Evolutionary conservation across 2,797 vertebrate species (phyloP), one percentile per base, ranked within the genome.

Genomic region (Hoplostethus atlanticus): DNA sequence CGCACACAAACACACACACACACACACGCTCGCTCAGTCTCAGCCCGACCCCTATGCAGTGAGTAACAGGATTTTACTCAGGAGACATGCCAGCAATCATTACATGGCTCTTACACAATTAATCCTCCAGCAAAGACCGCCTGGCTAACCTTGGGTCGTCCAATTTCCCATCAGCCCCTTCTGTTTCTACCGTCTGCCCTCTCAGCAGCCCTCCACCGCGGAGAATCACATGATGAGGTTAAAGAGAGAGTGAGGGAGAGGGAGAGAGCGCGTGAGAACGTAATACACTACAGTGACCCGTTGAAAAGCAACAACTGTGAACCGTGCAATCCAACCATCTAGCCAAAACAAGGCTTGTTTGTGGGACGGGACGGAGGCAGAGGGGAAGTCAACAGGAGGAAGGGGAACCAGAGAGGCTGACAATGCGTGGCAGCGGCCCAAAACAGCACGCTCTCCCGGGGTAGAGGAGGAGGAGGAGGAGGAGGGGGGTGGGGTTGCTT

Each of bases 51-150:
- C 86, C 81, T 80, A 80, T 63, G 79, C 84, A 76, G 85, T 56
- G 77, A 91, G 87, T 93, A 94, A 94, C 91, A 89, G 91, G 93
- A 93, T 94, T 94, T 90, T 57, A 85, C 85, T 85, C 76, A 79
- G 31, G 84, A 88, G 86, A 88, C 84, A 78, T 79, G 85, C 89
- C 93, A 94, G 87, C 86, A 86, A 93, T 94, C 93, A 93, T 93
- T 92, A 92, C 91, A 90, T 87, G 91, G 84, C 88, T 93, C 92
- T 94, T 92, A 92, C 87, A 91, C 92, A 94, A 94, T 94, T 92
- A 94, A 93, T 94, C 91, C 89, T 77, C 83, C 53, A 63, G 87
- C 83, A 85, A 91, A 90, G 86, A 91, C 89, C 58, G 74, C 79
- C 78, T 73, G 73, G 87, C 83, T 90, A 94, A 92, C 92, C 92